Base-by-base conservation (phyloP, 2,888 invertebrate species). In the Imbricaverruca yamaguchii region DNA sequence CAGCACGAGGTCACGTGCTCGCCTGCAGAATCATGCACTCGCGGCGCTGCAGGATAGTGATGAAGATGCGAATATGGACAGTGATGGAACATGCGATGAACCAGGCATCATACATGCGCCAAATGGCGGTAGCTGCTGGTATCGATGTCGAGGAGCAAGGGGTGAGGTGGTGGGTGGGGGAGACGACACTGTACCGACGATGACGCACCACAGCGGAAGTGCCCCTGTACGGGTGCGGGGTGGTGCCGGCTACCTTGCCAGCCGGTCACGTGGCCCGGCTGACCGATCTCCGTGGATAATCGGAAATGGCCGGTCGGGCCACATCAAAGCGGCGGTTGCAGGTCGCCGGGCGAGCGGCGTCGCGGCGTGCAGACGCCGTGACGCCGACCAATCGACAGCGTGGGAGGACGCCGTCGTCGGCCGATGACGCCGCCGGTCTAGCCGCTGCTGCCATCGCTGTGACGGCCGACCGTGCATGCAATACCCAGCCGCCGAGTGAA, bases 211-310 rank as follows among this genome's bases (percentile, higher is more conserved):
- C 39, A 39, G 39, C 39, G 39, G 39, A 39, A 39, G 39, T 39
- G 21, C n/a, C 63, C 61, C 18, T 18, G 18, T 15, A 15, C 61
- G 61, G 10, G 21, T n/a, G 63, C n/a, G 63, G 21, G 63, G n/a
- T n/a, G 63, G 57, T 21, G 10, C 63, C 21, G 63, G 4, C 63
- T 2, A 8, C 9, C 21, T 6, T 21, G 63, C 21, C 21, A 23
- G 23, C 23, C 67, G 23, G 25, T 25, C 11, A 12, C 67, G 12
- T 25, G 39, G 39, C 39, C 39, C 39, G 39, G 39, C 67, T 67
- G 67, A 67, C 67, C 67, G 25, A 67, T 67, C 67, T 23, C 67
- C 67, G 67, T 67, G 67, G n/a, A 67, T 11, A 67, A 67, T 67
- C 67, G n/a, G 67, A 21, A 67, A 67, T 67, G 67, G 67, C 67